Evolutionary conservation across 2,888 invertebrate species (phyloP).

Genomic region (Polydrusus cervinus): DNA sequence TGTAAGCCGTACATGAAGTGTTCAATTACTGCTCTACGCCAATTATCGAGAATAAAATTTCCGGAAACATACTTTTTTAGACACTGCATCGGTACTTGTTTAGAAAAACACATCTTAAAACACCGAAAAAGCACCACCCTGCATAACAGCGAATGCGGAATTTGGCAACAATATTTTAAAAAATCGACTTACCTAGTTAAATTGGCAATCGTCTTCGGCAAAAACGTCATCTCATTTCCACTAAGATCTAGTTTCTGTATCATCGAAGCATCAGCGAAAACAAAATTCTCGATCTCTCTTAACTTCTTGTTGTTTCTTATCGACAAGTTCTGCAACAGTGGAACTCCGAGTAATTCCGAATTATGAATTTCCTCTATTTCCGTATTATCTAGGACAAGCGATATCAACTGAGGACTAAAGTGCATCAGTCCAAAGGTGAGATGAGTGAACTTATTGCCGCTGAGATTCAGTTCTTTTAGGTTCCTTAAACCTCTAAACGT

Average conservation of each 20-base stretch:
- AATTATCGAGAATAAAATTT: too few relatives aligned
- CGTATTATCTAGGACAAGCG: conserved; percentile 79
- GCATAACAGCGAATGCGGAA: too few relatives aligned
- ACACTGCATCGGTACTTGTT: too few relatives aligned
- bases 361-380: conserved; percentile 79
- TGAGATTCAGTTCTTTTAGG: conserved; percentile 75
- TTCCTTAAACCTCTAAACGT: conserved; percentile 76
- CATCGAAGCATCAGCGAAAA: conserved; percentile 76
- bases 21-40: too few relatives aligned
- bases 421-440: conserved; percentile 79
- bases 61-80: too few relatives aligned
- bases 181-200: conserved; percentile 69
- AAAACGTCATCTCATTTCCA: conserved; percentile 80
- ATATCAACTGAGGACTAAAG: conserved; percentile 76
- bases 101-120: too few relatives aligned
- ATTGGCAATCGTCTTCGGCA: conserved; percentile 81
- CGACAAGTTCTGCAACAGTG: conserved; percentile 75
- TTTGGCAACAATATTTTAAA: not conserved
- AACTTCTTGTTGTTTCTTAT: conserved; percentile 78
- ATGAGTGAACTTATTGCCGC: conserved; percentile 74
- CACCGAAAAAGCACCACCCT: too few relatives aligned
- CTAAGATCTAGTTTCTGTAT: conserved; percentile 81
- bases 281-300: conserved; percentile 77
- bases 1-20: too few relatives aligned
- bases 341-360: conserved; percentile 79